Conservation (phyloP, 2,888 invertebrate genomes). For the Tipula confusa region DNA sequence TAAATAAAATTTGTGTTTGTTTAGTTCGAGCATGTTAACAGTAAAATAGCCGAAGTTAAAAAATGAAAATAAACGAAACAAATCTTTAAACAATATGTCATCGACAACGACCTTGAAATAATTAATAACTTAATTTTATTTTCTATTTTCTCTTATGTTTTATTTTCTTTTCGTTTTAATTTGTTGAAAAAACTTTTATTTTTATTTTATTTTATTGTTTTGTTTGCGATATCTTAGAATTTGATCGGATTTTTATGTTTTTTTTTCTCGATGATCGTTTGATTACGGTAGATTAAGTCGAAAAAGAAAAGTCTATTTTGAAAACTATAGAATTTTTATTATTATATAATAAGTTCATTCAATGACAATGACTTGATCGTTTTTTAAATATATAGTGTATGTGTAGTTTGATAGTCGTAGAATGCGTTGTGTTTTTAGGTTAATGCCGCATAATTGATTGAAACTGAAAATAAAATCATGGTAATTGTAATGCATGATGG, state of each 20-base stretch:
- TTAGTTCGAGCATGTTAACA: not conserved
- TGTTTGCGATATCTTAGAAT: not conserved
- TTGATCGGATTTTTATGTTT: not conserved
- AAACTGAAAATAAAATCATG: not conserved
- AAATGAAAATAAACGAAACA: not conserved
- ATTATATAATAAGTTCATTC: not conserved
- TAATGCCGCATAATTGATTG: conserved; percentile 12
- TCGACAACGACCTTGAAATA: not conserved
- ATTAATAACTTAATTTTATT: not conserved
- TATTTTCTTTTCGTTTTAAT: not conserved
- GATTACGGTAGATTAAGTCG: not conserved
- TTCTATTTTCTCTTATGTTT: not conserved
- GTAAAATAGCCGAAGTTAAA: not conserved
- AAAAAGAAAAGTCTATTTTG: not conserved
- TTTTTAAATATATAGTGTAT: not conserved
- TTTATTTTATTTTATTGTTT: not conserved
- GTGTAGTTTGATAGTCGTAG: not conserved
- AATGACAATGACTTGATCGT: not conserved
- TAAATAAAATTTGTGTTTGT: too few relatives aligned
- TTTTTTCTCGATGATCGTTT: not conserved
- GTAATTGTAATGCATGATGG: not conserved
- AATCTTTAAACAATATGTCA: not conserved
- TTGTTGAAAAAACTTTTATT: not conserved
- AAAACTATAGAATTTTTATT: not conserved
- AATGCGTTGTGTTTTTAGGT: conserved; percentile 20